Base-by-base conservation (phyloP, 1,140 invertebrate species). In the Trichogramma pretiosum region DNA sequence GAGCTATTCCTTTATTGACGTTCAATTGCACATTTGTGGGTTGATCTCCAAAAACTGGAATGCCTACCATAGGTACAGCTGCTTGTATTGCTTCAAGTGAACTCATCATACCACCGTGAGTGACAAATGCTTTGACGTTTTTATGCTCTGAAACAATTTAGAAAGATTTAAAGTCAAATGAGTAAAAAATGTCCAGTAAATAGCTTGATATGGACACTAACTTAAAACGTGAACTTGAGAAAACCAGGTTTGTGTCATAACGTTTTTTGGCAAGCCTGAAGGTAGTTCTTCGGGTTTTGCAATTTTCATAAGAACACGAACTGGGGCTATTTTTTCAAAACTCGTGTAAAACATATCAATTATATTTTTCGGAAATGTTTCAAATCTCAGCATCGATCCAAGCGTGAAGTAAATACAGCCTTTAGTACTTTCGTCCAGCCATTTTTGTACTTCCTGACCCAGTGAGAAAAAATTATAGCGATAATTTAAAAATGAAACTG, bases 391-490 rank as follows among this genome's bases (percentile, higher is more conserved):
- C 61, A 80, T 76, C 7, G 83, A 81, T n/a, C 85, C 85, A 59
- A 87, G 77, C 54, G 79, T 82, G 47, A 87, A 80, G 49, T 82
- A 81, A 34, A 88, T 74, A 7, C 83, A 78, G 2, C 84, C 84
- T 49, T 83, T 61, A 48, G 76, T 65, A 21, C 82, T 77, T 52
- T 75, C 77, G 51, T 84, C 78, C 21, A 85, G 62, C 62, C 81
- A 80, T 46, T 79, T 75, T 56, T 80, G 70, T 7, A 86, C 56
- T 38, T 82, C 78, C 79, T 83, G 11, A 14, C 1, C 7, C 16
- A n/a, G n/a, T n/a, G n/a, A n/a, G n/a, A n/a, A n/a, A n/a, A n/a
- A n/a, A n/a, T n/a, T n/a, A n/a, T n/a, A n/a, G n/a, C n/a, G n/a
- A n/a, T n/a, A n/a, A n/a, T n/a, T n/a, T n/a, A n/a, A n/a, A n/a